A percentile compares a stretch with the other conserved stretches of the same genome.
Conservation (phyloP, 2,113 vertebrate species). For the Lepisosteus oculatus region DNA sequence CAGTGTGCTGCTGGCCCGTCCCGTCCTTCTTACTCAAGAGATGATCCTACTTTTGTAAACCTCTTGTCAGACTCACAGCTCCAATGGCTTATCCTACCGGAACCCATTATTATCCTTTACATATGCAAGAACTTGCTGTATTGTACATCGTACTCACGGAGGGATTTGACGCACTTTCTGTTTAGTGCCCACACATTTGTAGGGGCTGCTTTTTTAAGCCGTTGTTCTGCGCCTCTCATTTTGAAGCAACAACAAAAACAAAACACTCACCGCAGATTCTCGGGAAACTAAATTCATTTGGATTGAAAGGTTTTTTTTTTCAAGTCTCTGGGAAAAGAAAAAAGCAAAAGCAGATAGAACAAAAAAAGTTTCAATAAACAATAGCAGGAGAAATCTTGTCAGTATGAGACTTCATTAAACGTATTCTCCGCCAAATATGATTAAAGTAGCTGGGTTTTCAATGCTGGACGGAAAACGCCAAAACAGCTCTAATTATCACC, state of each 20-base stretch:
- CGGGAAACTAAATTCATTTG: constrained; percentile 5
- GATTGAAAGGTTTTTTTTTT: background rate
- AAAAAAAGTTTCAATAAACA: background rate
- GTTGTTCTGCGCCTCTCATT: constrained; percentile 57
- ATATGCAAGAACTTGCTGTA: constrained; percentile 63
- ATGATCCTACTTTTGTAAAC: constrained; percentile 38
- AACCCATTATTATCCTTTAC: constrained; percentile 64
- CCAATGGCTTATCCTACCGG: constrained; percentile 58
- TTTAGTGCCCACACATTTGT: constrained; percentile 48
- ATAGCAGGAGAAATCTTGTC: background rate
- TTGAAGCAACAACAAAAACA: constrained; percentile 31
- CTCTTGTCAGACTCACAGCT: constrained; percentile 49
- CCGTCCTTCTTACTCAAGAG: constrained; percentile 32
- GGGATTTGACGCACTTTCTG: constrained; percentile 62
- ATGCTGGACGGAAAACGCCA: background rate
- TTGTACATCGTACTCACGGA: constrained; percentile 62
- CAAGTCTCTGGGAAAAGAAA: constrained; percentile 27
- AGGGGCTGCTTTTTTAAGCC: constrained; percentile 40
- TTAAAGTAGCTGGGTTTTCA: background rate
- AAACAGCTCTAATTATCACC: background rate
- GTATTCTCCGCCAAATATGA: background rate
- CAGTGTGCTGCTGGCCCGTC: constrained; percentile 31
- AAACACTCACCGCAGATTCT: background rate
- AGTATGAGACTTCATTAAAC: background rate
- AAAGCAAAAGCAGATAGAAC: background rate